Base-by-base conservation (phyloP, 1,140 invertebrate species). In the Manduca sexta region DNA sequence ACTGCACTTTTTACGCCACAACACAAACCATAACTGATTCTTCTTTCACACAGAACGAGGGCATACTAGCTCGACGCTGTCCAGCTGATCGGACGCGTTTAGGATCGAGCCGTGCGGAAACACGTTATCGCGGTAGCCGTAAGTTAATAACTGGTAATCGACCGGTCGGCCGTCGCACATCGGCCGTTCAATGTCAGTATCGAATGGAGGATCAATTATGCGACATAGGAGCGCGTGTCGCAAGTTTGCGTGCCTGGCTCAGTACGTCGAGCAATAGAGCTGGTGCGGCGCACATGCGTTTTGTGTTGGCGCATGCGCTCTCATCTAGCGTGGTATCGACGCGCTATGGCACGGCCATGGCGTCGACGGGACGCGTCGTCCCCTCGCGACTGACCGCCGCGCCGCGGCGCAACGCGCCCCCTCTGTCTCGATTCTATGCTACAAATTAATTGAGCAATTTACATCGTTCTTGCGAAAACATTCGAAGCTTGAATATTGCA, bases 161-260 rank as follows among this genome's bases (percentile, higher is more conserved):
- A 65, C 51, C 65, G 64, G 61, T 59, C 66, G 68, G 54, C 62
- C 65, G 68, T 52, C 68, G 65, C 55, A 66, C 71, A 69, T 71
- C 47, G 64, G 52, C 62, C 72, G 76, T 78, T 74, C 75, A 82
- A 79, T 82, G 77, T 81, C 77, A 79, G 72, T 81, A 82, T 77
- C 64, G 75, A 77, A 69, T 74, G 74, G 75, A 71, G 73, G 68
- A 81, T 79, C 70, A 81, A 81, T 82, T 82, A 84, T 79, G 69
- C 73, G 77, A 81, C 79, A 76, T 67, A 76, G 64, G 72, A 78
- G 57, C 69, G 68, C 52, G 60, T 75, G 76, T 79, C 66, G 77
- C 69, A 73, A 70, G 49, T 69, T 60, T 49, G 57, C 60, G 52
- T 48, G 50, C 52, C 55, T 45, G 31, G 31, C 26, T 39, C 41